These are phyloP conservation scores for Drosophila pegasa DNA, from an alignment of 2,888 invertebrate genomes.

Conservation along the genomic window DNA sequence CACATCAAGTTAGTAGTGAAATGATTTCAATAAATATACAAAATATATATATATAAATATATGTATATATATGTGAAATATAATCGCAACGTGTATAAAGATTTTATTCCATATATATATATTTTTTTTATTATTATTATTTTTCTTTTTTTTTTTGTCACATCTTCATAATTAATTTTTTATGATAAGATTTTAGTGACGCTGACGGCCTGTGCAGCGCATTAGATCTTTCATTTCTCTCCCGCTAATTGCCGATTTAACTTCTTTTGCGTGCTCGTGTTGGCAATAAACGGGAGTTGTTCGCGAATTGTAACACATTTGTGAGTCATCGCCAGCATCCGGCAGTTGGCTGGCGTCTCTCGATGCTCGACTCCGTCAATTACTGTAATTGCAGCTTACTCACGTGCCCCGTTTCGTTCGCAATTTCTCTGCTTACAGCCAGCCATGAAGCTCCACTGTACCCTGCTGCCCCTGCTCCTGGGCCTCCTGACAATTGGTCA, in stretches of 20 bases:
- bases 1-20: constrained; percentile 65
- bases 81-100: constrained; percentile 1
- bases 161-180: constrained; percentile 1
- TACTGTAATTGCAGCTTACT: constrained; percentile 31
- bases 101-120: not conserved
- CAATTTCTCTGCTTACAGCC: constrained; percentile 24
- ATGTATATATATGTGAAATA: constrained; percentile 7
- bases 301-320: constrained; percentile 2
- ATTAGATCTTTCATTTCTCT: not conserved
- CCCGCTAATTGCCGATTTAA: constrained; percentile 2
- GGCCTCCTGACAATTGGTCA: constrained; percentile 67
- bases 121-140: not conserved
- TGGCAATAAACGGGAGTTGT: not conserved
- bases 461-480: constrained; percentile 72
- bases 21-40: constrained; percentile 22
- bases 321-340: constrained; percentile 15
- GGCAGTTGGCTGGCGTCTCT: not conserved
- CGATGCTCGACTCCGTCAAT: constrained; percentile 8
- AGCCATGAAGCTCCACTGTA: constrained; percentile 75
- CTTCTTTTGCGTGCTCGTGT: not conserved
- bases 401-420: constrained; percentile 13
- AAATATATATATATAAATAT: not conserved
- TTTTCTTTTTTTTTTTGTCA: constrained; percentile 6
- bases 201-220: constrained; percentile 1
- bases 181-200: constrained; percentile 1